phyloP scores from a whole-genome alignment of 2,888 invertebrate species.

The Macrostomum cliftonense region DNA sequence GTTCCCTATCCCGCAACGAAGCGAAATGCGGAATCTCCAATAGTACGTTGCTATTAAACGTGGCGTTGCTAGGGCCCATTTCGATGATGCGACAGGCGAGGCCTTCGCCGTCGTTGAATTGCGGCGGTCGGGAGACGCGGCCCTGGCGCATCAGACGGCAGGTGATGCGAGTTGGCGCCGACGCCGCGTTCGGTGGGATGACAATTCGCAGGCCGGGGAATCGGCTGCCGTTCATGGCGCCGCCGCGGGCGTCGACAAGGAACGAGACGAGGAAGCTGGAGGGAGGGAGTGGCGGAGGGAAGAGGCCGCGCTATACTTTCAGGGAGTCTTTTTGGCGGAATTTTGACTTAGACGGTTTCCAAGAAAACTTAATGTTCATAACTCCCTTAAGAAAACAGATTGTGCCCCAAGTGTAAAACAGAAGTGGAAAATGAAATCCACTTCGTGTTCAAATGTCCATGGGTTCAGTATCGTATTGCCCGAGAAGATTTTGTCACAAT shows the following conservation, averaged over 20 bases:
- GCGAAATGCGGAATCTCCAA: conserved; percentile 97
- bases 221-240: conserved; percentile 92
- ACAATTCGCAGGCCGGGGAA: conserved; percentile 95
- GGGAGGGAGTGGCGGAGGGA: conserved; percentile 7
- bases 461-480: too few species aligned
- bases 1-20: conserved; percentile 75
- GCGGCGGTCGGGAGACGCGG: conserved; percentile 4
- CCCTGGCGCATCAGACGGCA: conserved; percentile 48
- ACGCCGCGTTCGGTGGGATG: conserved; percentile 85
- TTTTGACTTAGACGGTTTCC: too few species aligned
- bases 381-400: too few species aligned
- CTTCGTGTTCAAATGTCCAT: too few species aligned
- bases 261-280: conserved; percentile 92
- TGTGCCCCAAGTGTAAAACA: too few species aligned
- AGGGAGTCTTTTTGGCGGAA: too few species aligned
- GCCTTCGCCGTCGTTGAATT: conserved; percentile 10
- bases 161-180: conserved; percentile 87
- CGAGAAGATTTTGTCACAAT: too few species aligned
- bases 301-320: too few species aligned
- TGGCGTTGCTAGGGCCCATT: conserved; percentile 8
- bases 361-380: too few species aligned
- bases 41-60: conserved; percentile 41
- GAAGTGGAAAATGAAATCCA: too few species aligned
- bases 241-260: conserved; percentile 94
- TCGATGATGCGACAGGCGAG: conserved; percentile 32